Conservation (phyloP, 2,797 vertebrate genomes). For the Galagoides demidoff region DNA sequence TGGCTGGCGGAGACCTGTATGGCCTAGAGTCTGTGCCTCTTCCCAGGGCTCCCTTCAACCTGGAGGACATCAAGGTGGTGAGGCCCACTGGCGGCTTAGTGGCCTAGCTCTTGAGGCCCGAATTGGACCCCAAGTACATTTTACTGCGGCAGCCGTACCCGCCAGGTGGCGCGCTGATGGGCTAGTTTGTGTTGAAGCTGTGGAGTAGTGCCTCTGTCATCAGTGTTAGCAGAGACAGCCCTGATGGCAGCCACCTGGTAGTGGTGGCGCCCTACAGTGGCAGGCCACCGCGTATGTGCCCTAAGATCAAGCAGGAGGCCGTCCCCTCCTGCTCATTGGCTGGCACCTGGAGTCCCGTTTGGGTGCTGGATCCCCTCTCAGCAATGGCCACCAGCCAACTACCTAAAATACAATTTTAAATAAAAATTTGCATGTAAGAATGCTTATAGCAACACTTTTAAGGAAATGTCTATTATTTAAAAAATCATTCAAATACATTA, state of each 20-base stretch:
- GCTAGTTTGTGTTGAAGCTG: slow-evolving; percentile 96
- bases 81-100: slow-evolving; percentile 97
- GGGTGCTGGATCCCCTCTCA: slow-evolving; percentile 86
- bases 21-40: slow-evolving; percentile 79
- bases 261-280: slow-evolving; percentile 82
- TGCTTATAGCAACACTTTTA: too few species aligned
- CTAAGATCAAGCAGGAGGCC: slow-evolving; percentile 95
- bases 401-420: too few species aligned
- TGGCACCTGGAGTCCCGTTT: slow-evolving; percentile 78
- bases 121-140: slow-evolving; percentile 96
- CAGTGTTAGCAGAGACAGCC: slow-evolving; percentile 88
- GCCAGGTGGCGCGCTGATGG: slow-evolving; percentile 91
- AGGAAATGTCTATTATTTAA: too few species aligned
- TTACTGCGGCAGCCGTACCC: slow-evolving; percentile 87
- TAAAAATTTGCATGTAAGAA: too few species aligned
- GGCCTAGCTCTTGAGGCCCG: slow-evolving; percentile 96
- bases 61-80: slow-evolving; percentile 96
- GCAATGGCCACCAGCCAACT: slow-evolving; percentile 86
- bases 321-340: slow-evolving; percentile 85
- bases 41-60: slow-evolving; percentile 85
- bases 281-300: slow-evolving; percentile 89
- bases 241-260: slow-evolving; percentile 85
- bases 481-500: too few species aligned
- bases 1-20: slow-evolving; percentile 74
- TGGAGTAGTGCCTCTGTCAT: slow-evolving; percentile 90